Evolutionary conservation across 2,797 vertebrate genomes (phyloP).

Genomic region (Todus mexicanus): DNA sequence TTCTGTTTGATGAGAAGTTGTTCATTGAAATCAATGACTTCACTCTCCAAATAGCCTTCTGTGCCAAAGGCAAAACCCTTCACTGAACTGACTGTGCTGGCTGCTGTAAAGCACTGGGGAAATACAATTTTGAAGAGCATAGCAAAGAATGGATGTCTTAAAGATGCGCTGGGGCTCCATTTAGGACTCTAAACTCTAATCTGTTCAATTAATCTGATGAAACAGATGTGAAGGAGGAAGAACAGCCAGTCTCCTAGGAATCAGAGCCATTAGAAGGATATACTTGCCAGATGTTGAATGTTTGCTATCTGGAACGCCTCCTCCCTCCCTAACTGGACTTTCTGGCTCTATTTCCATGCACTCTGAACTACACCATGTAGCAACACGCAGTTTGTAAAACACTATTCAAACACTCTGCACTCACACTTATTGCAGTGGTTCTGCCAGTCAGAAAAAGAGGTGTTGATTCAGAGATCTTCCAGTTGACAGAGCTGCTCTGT

Average conservation of each 20-base stretch:
- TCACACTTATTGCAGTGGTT: not conserved
- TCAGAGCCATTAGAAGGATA: constrained; percentile 4
- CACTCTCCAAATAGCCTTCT: not conserved
- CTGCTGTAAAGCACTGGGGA: not conserved
- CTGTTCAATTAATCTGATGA: constrained; percentile 16
- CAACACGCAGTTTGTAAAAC: not conserved
- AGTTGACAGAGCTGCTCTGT: not conserved
- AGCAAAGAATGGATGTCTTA: constrained; percentile 5
- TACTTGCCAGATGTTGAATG: constrained; percentile 54
- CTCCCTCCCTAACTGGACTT: not conserved
- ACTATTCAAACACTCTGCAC: not conserved
- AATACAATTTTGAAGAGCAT: not conserved
- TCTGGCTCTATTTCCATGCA: constrained; percentile 15
- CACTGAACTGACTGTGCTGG: not conserved
- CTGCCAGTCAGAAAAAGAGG: not conserved
- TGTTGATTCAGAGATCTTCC: not conserved
- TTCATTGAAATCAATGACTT: constrained; percentile 4
- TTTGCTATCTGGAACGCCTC: not conserved
- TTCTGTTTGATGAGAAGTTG: not conserved
- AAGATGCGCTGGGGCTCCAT: not conserved
- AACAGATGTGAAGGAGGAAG: constrained; percentile 54
- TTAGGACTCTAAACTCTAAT: not conserved
- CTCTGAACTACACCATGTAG: not conserved
- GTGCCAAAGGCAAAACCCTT: constrained; percentile 14
- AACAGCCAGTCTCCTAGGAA: constrained; percentile 35